A percentile compares a stretch with the other conserved stretches of the same genome.
Conservation (phyloP, 2,797 vertebrate species). For the Hyperoplus lanceolatus region DNA sequence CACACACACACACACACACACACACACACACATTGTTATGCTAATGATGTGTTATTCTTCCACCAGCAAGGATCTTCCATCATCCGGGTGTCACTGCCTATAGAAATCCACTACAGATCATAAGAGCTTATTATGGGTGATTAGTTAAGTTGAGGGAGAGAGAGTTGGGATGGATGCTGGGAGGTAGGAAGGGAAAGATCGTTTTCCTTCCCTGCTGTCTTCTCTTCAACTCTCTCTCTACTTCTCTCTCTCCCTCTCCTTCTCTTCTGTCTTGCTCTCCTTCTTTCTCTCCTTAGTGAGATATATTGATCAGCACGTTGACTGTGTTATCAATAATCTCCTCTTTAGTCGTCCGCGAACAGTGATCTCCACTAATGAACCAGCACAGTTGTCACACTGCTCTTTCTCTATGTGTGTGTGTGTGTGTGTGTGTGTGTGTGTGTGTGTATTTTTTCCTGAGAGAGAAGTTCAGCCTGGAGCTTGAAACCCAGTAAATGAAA, state of each 20-base stretch:
- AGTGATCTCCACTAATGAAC: conserved; percentile 82
- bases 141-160: conserved; percentile 89
- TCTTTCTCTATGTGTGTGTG: conserved; percentile 27
- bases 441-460: background rate
- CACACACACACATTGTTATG: conserved; percentile 81
- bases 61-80: conserved; percentile 88
- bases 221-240: conserved; percentile 28
- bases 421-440: conserved; percentile 5
- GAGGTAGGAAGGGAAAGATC: conserved; percentile 67
- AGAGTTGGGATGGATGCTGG: conserved; percentile 62
- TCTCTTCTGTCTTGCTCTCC: conserved; percentile 6
- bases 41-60: conserved; percentile 91
- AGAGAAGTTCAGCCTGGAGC: conserved; percentile 11
- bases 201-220: conserved; percentile 59
- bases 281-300: conserved; percentile 52
- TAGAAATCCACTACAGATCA: conserved; percentile 93
- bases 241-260: background rate
- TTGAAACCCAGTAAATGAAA: conserved; percentile 22
- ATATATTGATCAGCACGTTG: conserved; percentile 75
- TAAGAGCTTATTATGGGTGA: conserved; percentile 96
- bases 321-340: conserved; percentile 83
- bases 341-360: conserved; percentile 75
- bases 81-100: conserved; percentile 89
- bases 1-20: conserved; percentile 30
- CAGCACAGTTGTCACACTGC: conserved; percentile 68